These are phyloP conservation scores for Pyralis farinalis DNA, from an alignment of 2,888 invertebrate species.

Conservation along the genomic window DNA sequence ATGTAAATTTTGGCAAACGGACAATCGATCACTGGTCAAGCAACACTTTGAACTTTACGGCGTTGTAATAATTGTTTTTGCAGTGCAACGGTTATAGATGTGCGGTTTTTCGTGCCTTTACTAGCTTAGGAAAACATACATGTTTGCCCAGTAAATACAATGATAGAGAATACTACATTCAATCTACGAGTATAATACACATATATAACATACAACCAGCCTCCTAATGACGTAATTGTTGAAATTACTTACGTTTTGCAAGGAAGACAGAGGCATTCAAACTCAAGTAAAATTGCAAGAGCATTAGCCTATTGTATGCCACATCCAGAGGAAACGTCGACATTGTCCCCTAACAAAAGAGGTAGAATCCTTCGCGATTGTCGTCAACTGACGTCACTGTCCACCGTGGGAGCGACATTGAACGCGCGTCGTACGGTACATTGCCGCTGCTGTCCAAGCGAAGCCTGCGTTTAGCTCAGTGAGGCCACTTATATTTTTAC, in stretches of 20 bases:
- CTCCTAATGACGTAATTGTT: background rate
- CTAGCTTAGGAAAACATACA: no score
- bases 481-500: background rate
- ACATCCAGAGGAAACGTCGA: background rate
- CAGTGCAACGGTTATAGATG: no score
- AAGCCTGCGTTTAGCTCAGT: slow-evolving; percentile 1
- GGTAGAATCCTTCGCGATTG: slow-evolving; percentile 38
- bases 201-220: no score
- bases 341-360: slow-evolving; percentile 36
- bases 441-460: slow-evolving; percentile 1
- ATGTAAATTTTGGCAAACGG: no score
- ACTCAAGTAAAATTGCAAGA: slow-evolving; percentile 5
- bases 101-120: no score
- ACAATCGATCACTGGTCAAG: no score
- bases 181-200: no score
- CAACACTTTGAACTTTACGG: no score
- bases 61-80: no score
- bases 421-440: slow-evolving; percentile 22
- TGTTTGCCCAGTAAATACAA: no score
- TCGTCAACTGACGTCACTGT: slow-evolving; percentile 41
- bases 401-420: slow-evolving; percentile 71
- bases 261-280: background rate
- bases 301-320: slow-evolving; percentile 8
- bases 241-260: background rate
- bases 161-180: no score